These are phyloP conservation scores for Gephyroberyx darwinii DNA, from an alignment of 2,797 vertebrate genomes.

Conservation along the genomic window DNA sequence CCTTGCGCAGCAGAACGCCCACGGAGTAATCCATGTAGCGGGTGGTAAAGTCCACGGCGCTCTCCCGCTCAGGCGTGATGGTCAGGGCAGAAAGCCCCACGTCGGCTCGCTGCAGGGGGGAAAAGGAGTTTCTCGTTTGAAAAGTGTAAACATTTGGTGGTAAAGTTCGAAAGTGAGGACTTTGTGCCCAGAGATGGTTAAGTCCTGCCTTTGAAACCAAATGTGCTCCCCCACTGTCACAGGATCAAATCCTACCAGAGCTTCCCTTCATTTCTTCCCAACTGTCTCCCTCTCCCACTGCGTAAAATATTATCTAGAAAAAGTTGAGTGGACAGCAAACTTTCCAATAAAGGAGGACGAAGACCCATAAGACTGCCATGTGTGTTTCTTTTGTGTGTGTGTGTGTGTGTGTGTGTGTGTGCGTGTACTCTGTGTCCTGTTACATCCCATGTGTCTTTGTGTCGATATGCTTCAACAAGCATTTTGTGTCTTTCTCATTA, in stretches of 20 bases:
- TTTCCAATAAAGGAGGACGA: too few relatives aligned
- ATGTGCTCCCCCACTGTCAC: too few relatives aligned
- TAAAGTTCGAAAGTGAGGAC: conserved; percentile 2
- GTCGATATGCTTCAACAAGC: conserved; percentile 11
- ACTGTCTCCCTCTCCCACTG: too few relatives aligned
- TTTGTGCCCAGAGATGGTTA: background rate
- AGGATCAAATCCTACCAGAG: too few relatives aligned
- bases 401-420: background rate
- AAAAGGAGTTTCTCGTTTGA: conserved; percentile 33
- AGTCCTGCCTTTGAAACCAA: too few relatives aligned
- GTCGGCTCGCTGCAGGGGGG: conserved; percentile 89
- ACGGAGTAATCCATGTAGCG: conserved; percentile 99
- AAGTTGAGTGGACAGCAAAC: too few relatives aligned
- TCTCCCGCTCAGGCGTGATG: conserved; percentile 97
- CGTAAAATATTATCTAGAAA: too few relatives aligned
- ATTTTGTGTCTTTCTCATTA: conserved; percentile 21
- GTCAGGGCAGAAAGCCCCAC: conserved; percentile 97
- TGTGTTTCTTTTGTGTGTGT: conserved; percentile 1
- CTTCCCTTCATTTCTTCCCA: too few relatives aligned
- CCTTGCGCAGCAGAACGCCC: conserved; percentile 94
- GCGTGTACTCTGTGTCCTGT: background rate
- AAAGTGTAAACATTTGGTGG: background rate
- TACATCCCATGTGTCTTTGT: conserved; percentile 6
- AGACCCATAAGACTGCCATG: background rate
- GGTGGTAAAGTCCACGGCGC: conserved; percentile 97